Evolutionary conservation across 2,113 vertebrate species (phyloP).

Genomic region (Gnathochromis pfefferi): DNA sequence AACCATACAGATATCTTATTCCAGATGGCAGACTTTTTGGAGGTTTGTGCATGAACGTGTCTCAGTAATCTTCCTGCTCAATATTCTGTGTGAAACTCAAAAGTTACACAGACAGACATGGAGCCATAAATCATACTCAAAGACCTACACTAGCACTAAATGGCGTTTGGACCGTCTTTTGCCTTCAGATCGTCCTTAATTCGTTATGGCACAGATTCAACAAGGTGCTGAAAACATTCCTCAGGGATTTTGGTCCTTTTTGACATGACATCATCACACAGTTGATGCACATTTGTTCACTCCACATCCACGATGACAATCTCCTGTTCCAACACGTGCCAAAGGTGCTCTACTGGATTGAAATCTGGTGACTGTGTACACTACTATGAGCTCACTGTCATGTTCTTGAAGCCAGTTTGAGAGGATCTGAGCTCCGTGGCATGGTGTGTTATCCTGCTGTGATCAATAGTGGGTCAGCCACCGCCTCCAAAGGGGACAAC

Average conservation of each 20-base stretch:
- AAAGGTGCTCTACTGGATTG: background rate
- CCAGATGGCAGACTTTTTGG: background rate
- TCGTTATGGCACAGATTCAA: background rate
- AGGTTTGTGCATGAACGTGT: background rate
- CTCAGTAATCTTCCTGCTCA: background rate
- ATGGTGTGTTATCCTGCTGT: background rate
- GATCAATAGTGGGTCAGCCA: background rate
- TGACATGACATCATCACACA: background rate
- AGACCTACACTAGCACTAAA: background rate
- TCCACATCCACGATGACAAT: background rate
- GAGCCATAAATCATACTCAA: background rate
- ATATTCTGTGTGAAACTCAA: background rate
- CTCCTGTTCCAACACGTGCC: background rate
- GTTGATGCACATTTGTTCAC: background rate
- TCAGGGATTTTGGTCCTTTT: background rate
- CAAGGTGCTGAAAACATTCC: background rate
- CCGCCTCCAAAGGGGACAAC: background rate
- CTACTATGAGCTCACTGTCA: background rate
- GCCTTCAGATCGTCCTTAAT: background rate
- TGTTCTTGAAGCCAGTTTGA: background rate
- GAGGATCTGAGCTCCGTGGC: background rate
- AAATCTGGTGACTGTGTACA: background rate
- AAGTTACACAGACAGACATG: background rate
- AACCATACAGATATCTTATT: background rate
- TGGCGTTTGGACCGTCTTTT: background rate